Base-by-base conservation (phyloP, 1,140 invertebrate species). In the Hyphantria cunea region DNA sequence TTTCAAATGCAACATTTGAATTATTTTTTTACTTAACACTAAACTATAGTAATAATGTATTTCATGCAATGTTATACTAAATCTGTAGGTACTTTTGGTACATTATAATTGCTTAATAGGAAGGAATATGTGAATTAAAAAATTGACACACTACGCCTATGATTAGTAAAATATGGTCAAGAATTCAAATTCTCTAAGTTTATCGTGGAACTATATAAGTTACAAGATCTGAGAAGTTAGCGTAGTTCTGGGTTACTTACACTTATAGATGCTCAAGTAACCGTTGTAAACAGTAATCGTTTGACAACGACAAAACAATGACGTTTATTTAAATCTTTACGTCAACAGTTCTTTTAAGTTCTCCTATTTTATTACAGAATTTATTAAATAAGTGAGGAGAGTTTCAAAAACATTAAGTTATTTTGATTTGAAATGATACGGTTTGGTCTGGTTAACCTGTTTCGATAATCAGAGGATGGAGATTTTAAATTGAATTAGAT, bases 81-180 rank as follows among this genome's bases (percentile, higher is more conserved):
- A 66, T 82, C 72, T 77, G 76, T 86, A 83, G 74, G 78, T 84
- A 84, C 78, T 84, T 80, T 78, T 80, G 72, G 76, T 83, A 81
- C 74, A 79, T 79, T 71, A 74, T 86, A 86, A 84, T 86, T 86
- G 80, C 72, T 74, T 82, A 82, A 75, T 76, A 86, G 84, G 84
- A 84, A 84, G 84, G 84, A 86, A 72, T 83, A 74, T 75, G 74
- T 82, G 74, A 79, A 83, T 83, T 73, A 73, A 83, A 76, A 81
- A 85, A 85, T 84, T 84, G 82, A 84, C 82, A 58, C 68, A 54
- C 78, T 82, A 84, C 72, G 56, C 52, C 60, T 70, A 75, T 25
- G 17, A 34, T 60, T 5, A 25, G 17, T 25, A 25, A 25, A 25
- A 25, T 25, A 25, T 25, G 17, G 17, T 25, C 17, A 25, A 25